Evolutionary conservation across 2,113 vertebrate genomes (phyloP).

Genomic region (Misgurnus anguillicaudatus): DNA sequence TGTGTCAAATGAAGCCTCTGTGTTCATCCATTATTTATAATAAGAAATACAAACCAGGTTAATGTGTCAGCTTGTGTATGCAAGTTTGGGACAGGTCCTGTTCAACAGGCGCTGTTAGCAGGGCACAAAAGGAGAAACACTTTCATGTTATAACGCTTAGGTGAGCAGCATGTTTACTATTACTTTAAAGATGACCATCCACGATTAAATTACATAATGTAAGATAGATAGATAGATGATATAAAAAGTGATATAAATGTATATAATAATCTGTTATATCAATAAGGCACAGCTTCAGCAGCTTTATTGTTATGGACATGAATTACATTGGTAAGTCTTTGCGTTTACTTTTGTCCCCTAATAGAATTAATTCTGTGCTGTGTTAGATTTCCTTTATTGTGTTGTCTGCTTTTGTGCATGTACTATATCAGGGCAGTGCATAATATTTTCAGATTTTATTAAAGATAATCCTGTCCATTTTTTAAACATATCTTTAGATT

Average conservation of each 20-base stretch:
- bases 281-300: background rate
- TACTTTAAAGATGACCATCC: background rate
- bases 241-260: too few species aligned
- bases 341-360: background rate
- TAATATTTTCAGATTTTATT: too few species aligned
- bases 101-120: background rate
- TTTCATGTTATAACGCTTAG: background rate
- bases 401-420: too few species aligned
- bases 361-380: background rate
- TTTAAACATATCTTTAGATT: too few species aligned
- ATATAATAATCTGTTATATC: too few species aligned
- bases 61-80: constrained; percentile 4
- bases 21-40: constrained; percentile 31
- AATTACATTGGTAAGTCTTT: constrained; percentile 56
- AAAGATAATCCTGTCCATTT: too few species aligned
- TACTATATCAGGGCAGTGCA: too few species aligned
- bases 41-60: constrained; percentile 3
- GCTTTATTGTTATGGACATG: constrained; percentile 60
- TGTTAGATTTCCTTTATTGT: too few species aligned
- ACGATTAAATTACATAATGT: too few species aligned
- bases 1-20: background rate
- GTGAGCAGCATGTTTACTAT: background rate
- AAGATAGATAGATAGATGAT: too few species aligned
- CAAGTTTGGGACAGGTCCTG: background rate
- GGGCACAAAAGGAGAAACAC: background rate